Conservation (phyloP, 1,140 invertebrate species). For the Thereuonema tuberculata region DNA sequence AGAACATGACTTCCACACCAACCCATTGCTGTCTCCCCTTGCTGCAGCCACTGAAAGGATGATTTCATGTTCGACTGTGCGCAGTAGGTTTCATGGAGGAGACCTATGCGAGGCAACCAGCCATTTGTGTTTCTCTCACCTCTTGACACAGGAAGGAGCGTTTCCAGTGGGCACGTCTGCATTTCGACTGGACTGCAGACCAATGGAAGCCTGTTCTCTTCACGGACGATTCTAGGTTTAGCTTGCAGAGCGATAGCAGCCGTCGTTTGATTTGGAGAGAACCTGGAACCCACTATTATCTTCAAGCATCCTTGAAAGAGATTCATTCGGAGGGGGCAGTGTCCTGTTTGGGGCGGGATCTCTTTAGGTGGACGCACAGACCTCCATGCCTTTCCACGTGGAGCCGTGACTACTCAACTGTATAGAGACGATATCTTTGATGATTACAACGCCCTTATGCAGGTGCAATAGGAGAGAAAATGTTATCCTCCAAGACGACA, state of each 20-base stretch:
- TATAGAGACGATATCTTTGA: neutral
- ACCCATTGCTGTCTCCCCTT: no score
- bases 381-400: neutral
- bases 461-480: no score
- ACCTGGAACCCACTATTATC: neutral
- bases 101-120: neutral
- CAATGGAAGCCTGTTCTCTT: neutral
- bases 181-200: neutral
- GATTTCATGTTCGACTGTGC: neutral
- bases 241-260: neutral
- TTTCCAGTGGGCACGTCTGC: neutral
- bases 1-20: no score
- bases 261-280: neutral
- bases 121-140: neutral
- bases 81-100: neutral
- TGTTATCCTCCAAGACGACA: no score
- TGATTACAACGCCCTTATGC: no score
- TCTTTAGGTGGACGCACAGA: neutral
- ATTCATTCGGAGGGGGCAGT: neutral
- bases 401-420: neutral
- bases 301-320: neutral
- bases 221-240: neutral
- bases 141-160: neutral
- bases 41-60: neutral
- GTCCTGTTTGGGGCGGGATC: neutral